Evolutionary conservation across 2,888 invertebrate species (phyloP), one percentile per base, ranked within the genome.

Genomic region (Chrysotoxum bicinctum): DNA sequence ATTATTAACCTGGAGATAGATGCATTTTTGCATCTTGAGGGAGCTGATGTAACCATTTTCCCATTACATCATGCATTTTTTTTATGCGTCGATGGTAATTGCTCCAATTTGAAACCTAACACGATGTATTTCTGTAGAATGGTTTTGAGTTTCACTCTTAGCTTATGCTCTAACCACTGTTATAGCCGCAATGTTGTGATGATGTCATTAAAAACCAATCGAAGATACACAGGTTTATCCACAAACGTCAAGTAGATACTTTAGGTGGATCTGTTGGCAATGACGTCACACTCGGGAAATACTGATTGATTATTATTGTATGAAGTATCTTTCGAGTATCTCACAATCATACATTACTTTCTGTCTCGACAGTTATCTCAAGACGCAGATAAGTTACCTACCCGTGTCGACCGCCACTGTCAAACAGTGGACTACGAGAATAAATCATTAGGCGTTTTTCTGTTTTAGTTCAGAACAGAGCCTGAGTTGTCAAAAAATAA

Each of bases 41-140:
- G n/a, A 10, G 10, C 79, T 84, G 74, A 84, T 84, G 83, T 60
- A 84, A 79, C 74, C 50, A 74, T 56, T 83, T 74, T 50, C 56
- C 23, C 69, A 84, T 84, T 84, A 66, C 83, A 79, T 84, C 80
- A 76, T 66, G 52, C 12, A 21, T 30, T 56, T 60, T 58, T 58
- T 60, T 52, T 60, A 68, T 77, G 83, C 45, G 62, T 48, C 21
- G 72, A 68, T 19, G 54, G 37, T 54, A 75, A 75, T 77, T 52
- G 78, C 69, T 82, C 73, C 73, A 82, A 68, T 82, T 78, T 32
- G 45, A 50, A 50, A 56, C 58, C 30, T 14, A 48, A 35, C 19
- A n/a, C 48, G 32, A n/a, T 30, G 62, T 35, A 14, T 10, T 35
- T 37, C 68, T 54, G 0, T 12, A 50, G 21, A 60, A 40, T 60